phyloP scores from a whole-genome alignment of 1,140 invertebrate species.

The Bilobella aurantiaca region DNA sequence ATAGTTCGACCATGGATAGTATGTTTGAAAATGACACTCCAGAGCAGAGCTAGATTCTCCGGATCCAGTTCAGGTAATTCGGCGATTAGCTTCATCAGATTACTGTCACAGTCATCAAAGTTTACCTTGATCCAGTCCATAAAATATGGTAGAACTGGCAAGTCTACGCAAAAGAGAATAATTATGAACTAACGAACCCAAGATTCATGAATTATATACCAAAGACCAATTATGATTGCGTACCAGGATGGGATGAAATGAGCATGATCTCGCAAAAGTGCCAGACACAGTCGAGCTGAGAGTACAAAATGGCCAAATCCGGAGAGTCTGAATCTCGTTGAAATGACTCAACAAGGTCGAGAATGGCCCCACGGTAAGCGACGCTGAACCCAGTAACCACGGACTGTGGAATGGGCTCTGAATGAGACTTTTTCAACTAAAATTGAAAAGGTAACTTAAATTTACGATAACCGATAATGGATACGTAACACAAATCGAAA shows the following conservation, averaged over 20 bases:
- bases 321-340: not conserved
- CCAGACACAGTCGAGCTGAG: conserved; percentile 32
- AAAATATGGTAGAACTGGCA: conserved; percentile 30
- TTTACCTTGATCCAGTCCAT: conserved; percentile 30
- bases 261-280: conserved; percentile 35
- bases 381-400: conserved; percentile 20
- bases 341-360: conserved; percentile 22
- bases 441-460: not conserved
- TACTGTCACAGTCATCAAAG: conserved; percentile 25
- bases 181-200: not conserved
- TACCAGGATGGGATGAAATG: conserved; percentile 31
- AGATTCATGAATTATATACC: too few relatives aligned
- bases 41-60: conserved; percentile 16
- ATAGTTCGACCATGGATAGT: conserved; percentile 26
- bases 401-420: conserved; percentile 23
- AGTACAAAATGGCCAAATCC: conserved; percentile 22
- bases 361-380: conserved; percentile 25
- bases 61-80: conserved; percentile 24
- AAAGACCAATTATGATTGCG: too few relatives aligned
- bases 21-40: conserved; percentile 24
- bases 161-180: conserved; percentile 19
- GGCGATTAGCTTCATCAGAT: conserved; percentile 13
- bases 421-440: conserved; percentile 19
- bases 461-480: too few relatives aligned
- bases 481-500: too few relatives aligned